phyloP scores from a whole-genome alignment of 2,888 invertebrate genomes.

The Diadromus collaris region DNA sequence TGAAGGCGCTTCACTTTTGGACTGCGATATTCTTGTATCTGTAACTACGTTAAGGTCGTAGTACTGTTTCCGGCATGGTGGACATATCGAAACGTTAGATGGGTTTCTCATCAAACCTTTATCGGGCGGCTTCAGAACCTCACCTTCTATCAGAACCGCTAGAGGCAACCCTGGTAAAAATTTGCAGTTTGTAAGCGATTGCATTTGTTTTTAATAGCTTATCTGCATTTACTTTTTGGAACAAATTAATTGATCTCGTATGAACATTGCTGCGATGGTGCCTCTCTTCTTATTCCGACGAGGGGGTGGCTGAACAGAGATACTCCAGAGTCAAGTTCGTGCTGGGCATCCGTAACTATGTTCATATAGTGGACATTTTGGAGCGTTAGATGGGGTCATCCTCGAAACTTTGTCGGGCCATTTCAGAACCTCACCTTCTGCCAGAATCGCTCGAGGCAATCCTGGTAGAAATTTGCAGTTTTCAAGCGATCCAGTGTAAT shows the following conservation, averaged over 20 bases:
- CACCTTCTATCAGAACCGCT: no score
- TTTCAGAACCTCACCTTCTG: no score
- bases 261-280: no score
- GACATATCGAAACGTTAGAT: background rate
- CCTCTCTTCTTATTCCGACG: no score
- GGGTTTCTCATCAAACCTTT: background rate
- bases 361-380: background rate
- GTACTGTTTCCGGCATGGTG: background rate
- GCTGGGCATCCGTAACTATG: background rate
- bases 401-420: background rate
- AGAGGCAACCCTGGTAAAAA: background rate
- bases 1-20: background rate
- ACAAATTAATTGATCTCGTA: no score
- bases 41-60: background rate
- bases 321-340: constrained; percentile 3
- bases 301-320: constrained; percentile 20
- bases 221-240: no score
- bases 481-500: background rate
- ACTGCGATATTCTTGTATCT: background rate
- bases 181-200: background rate
- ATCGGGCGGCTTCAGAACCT: no score
- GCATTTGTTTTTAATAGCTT: no score
- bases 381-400: background rate
- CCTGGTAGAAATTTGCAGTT: background rate
- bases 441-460: no score